Evolutionary conservation across 2,888 invertebrate genomes (phyloP).

Genomic region (Amblyjoppa fuscipennis): DNA sequence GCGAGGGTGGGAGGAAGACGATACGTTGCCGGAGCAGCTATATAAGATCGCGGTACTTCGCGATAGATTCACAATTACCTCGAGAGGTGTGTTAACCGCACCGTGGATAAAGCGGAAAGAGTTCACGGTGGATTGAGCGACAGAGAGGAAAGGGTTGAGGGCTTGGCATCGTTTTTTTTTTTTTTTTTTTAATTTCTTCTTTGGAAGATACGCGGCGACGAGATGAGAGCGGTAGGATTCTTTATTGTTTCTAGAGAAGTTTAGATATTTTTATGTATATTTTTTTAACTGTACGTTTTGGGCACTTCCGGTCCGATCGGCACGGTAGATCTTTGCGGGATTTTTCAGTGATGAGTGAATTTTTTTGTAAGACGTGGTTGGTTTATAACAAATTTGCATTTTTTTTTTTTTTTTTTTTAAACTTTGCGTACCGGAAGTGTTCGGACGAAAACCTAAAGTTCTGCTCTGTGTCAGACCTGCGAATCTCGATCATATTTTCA

Average conservation of each 20-base stretch:
- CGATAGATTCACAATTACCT: constrained; percentile 72
- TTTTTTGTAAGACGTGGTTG: too few species aligned
- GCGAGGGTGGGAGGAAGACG: constrained; percentile 80
- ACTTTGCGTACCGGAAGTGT: too few species aligned
- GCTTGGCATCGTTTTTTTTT: constrained; percentile 6
- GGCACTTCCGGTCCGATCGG: not conserved
- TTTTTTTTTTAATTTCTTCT: not conserved
- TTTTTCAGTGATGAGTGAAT: not conserved
- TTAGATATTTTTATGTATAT: not conserved
- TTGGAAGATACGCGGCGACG: constrained; percentile 53
- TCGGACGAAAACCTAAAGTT: too few species aligned
- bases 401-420: too few species aligned
- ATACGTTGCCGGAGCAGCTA: constrained; percentile 70
- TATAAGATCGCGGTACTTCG: constrained; percentile 69
- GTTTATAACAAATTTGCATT: too few species aligned
- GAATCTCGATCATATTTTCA: too few species aligned
- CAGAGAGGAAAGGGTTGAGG: constrained; percentile 12
- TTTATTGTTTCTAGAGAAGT: not conserved
- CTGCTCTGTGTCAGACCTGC: too few species aligned
- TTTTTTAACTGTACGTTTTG: not conserved
- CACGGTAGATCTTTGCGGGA: not conserved
- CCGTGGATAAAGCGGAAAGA: constrained; percentile 5
- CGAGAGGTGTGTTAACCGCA: constrained; percentile 48
- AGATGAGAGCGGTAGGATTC: constrained; percentile 75
- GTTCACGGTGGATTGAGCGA: constrained; percentile 3